Base-by-base conservation (phyloP, 2,797 vertebrate species). In the Gallinago nigripennis region DNA sequence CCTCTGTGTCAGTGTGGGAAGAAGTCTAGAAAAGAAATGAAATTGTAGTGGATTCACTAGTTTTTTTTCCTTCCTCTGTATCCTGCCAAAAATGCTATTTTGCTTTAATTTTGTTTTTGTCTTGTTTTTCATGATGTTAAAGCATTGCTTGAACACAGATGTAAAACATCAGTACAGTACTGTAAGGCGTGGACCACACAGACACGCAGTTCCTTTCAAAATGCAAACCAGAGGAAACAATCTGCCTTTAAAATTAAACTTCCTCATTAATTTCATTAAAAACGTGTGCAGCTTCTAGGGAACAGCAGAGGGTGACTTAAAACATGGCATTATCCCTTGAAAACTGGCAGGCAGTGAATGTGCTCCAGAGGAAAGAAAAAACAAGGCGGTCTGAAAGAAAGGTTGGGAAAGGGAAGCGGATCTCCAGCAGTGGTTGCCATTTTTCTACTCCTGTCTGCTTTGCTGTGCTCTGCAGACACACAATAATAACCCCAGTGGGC, bases 401-500 rank as follows among this genome's bases (percentile, higher is more conserved):
- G 75, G 28, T 53, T 77, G 79, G 82, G 82, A 82, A 81, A 54
- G n/a, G 71, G 94, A 93, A 92, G 89, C 16, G 4, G 68, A 45
- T 75, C 95, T 95, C 94, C 85, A 96, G 88, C 63, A 43, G 87
- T 43, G 75, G 71, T 58, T 88, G 83, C 95, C 91, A 86, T 92
- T 94, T 96, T 95, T 94, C 77, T 97, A 51, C 96, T 96, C 75
- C 88, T 56, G 82, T 91, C 95, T 96, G 85, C 96, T 94, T 90
- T 72, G 86, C 96, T 48, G 82, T 39, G 65, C 90, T 96, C 97
- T 95, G 95, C 96, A 98, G 96, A 97, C 96, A 96, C 94, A 95
- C 92, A 94, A 94, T 97, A 97, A 96, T 97, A 98, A 98, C 97
- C 98, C 97, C 97, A 94, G 86, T 96, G 95, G 96, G 96, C 96